phyloP scores from a whole-genome alignment of 2,797 vertebrate species.

The Chaenodraco wilsoni region DNA sequence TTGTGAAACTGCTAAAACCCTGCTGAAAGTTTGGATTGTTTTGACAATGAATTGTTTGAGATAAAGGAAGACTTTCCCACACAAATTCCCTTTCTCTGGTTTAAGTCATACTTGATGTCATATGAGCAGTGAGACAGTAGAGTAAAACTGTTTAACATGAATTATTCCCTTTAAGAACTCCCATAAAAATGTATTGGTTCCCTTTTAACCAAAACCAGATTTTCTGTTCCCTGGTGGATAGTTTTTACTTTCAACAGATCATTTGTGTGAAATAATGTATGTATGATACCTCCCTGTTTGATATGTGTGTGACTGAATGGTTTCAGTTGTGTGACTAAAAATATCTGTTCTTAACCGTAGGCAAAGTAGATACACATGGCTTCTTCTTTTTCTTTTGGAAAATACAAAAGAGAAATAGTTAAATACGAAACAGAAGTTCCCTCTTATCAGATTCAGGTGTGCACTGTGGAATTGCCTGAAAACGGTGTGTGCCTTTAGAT shows the following conservation, averaged over 20 bases:
- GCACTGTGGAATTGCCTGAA: too few species aligned
- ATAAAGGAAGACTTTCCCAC: too few species aligned
- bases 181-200: background rate
- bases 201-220: too few species aligned
- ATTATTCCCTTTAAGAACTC: background rate
- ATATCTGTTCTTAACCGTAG: background rate
- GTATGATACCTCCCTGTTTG: too few species aligned
- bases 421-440: background rate
- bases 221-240: background rate
- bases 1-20: too few species aligned
- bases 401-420: background rate
- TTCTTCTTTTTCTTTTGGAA: background rate
- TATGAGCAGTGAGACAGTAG: too few species aligned
- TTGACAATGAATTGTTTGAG: too few species aligned
- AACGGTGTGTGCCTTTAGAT: background rate
- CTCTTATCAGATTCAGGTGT: background rate
- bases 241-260: too few species aligned
- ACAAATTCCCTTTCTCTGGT: too few species aligned
- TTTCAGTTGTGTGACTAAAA: background rate
- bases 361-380: background rate
- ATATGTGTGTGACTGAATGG: background rate
- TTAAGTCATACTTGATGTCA: too few species aligned
- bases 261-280: background rate
- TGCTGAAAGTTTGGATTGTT: too few species aligned
- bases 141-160: too few species aligned